A percentile compares a stretch with the other conserved stretches of the same genome.
Evolutionary conservation across 2,888 invertebrate genomes (phyloP).

Genomic region (Phaedon cochleariae): DNA sequence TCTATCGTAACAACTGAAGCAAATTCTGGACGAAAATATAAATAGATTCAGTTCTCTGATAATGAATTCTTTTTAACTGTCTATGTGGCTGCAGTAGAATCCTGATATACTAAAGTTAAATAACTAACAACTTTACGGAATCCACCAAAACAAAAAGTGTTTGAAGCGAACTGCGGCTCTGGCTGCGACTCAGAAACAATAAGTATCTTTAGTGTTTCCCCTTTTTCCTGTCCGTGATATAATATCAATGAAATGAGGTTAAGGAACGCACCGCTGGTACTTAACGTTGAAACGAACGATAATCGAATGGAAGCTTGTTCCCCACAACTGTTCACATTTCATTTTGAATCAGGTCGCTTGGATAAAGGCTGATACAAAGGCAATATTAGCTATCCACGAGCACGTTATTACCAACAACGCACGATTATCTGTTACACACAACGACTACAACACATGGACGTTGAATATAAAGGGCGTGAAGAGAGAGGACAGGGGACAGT

Average conservation of each 20-base stretch:
- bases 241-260: constrained; percentile 17
- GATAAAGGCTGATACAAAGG: constrained; percentile 94
- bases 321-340: constrained; percentile 50
- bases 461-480: constrained; percentile 86
- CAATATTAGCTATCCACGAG: constrained; percentile 91
- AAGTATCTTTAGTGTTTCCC: background rate
- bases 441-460: constrained; percentile 93
- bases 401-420: constrained; percentile 94
- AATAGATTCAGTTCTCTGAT: too few species aligned
- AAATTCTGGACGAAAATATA: too few species aligned
- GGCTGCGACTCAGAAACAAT: background rate
- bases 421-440: constrained; percentile 87
- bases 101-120: too few species aligned
- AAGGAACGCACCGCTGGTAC: constrained; percentile 29
- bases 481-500: constrained; percentile 87
- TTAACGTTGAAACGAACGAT: constrained; percentile 43
- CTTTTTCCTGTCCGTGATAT: background rate
- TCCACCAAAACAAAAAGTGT: too few species aligned
- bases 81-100: background rate
- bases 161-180: too few species aligned
- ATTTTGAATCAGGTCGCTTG: constrained; percentile 80
- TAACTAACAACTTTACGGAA: too few species aligned
- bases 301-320: constrained; percentile 46
- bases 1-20: too few species aligned
- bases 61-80: too few species aligned